Conservation (phyloP, 2,113 vertebrate species). For the Zosterops hypoxanthus region DNA sequence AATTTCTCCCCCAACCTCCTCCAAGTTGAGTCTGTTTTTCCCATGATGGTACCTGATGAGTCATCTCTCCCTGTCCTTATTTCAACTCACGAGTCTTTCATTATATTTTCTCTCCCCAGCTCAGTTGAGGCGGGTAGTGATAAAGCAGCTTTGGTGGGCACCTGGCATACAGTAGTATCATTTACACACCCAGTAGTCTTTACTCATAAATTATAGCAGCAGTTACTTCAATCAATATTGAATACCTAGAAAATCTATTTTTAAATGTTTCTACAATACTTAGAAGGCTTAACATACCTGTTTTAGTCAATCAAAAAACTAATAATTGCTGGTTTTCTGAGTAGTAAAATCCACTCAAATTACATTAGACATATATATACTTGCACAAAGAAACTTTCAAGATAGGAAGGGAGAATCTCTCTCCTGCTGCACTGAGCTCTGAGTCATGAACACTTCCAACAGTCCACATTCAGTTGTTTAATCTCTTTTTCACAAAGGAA, state of each 20-base stretch:
- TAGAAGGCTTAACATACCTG: background rate
- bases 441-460: background rate
- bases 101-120: background rate
- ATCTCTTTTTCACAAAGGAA: background rate
- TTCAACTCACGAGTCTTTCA: background rate
- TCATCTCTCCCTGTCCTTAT: background rate
- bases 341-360: background rate
- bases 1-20: accelerated
- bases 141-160: background rate
- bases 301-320: background rate
- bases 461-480: background rate
- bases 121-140: background rate
- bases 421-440: background rate
- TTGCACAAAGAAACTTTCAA: background rate
- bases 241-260: background rate
- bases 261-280: background rate
- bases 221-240: background rate
- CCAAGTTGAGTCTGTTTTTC: background rate
- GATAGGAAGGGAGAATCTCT: background rate
- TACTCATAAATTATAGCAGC: background rate
- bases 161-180: background rate
- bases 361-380: background rate
- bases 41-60: background rate
- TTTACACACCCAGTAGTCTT: background rate
- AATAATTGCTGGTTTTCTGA: background rate